Base-by-base conservation (phyloP, 2,113 vertebrate genomes). In the Mungos mungo region DNA sequence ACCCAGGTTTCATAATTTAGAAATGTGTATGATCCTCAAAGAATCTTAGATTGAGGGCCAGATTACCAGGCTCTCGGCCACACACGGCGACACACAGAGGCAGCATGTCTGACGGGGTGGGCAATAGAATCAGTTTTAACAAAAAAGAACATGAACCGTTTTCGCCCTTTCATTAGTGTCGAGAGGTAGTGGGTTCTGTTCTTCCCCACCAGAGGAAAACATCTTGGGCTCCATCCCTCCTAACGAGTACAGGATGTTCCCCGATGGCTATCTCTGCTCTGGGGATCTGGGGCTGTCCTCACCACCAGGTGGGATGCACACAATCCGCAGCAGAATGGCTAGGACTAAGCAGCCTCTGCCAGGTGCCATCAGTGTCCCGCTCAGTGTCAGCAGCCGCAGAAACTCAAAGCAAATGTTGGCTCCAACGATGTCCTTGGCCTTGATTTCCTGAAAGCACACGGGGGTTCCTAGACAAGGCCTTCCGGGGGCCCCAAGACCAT, bases 291-390 rank as follows among this genome's bases (percentile, higher is more conserved):
- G n/a, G 19, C 91, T n/a, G 14, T 83, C 25, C 93, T 97, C 25
- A 98, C 85, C 96, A 79, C 65, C 50, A n/a, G 38, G 16, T 11
- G 83, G 65, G 87, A 45, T 57, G 79, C 95, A 76, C 92, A 97
- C 11, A 13, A 41, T n/a, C 33, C 76, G 86, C 69, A 90, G 57
- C 80, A 98, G 95, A 68, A 98, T 33, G 33, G 25, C 18, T 63
- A 97, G 52, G 71, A 77, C 0, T 0, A 79, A 93, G 47, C 25
- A 96, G 45, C 47, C 77, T 87, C 60, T 74, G 85, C 79, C 66
- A 81, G 38, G 7, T 4, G 45, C 45, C 65, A 88, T 1, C 0
- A 12, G 60, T 3, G 14, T 72, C 45, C 9, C 38, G 9, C 15
- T 2, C 1, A 7, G 76, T 45, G n/a, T 38, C 54, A 33, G 57